Conservation (phyloP, 2,113 vertebrate genomes). For the Caranx ignobilis region DNA sequence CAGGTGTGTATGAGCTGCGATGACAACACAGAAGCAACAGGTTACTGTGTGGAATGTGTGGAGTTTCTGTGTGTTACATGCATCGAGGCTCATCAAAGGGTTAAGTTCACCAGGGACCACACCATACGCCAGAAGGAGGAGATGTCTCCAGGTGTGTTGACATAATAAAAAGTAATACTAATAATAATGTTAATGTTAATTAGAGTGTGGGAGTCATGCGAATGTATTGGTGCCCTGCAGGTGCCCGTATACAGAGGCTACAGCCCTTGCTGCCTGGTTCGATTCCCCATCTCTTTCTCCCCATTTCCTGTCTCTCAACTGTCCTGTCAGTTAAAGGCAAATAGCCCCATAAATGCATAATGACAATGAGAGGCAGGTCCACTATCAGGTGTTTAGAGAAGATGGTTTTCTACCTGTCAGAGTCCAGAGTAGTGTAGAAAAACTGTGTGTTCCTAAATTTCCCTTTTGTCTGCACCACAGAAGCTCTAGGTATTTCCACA, state of each 20-base stretch:
- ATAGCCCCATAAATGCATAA: too few species aligned
- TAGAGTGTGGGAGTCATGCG: too few species aligned
- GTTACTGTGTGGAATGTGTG: slow-evolving; percentile 97
- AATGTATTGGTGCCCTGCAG: too few species aligned
- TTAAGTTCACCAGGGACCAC: slow-evolving; percentile 98
- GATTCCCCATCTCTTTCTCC: too few species aligned
- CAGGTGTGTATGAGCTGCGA: slow-evolving; percentile 98
- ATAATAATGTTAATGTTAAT: neutral
- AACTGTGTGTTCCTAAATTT: neutral
- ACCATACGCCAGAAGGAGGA: slow-evolving; percentile 97
- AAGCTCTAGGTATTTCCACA: slow-evolving; percentile 90
- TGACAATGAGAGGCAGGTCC: too few species aligned
- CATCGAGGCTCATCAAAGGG: slow-evolving; percentile 96
- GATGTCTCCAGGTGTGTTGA: slow-evolving; percentile 89
- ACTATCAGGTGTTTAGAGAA: neutral
- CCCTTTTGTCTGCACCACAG: slow-evolving; percentile 72
- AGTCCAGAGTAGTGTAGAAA: neutral
- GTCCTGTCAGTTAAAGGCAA: too few species aligned
- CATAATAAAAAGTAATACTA: neutral
- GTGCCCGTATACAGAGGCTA: too few species aligned
- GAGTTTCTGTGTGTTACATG: slow-evolving; percentile 98
- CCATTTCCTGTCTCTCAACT: too few species aligned
- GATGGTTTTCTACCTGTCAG: too few species aligned
- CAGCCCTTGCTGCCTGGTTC: too few species aligned
- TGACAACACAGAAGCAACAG: slow-evolving; percentile 96